These are phyloP conservation scores for Serrognathus titanus DNA, from an alignment of 2,888 invertebrate species.

Conservation along the genomic window DNA sequence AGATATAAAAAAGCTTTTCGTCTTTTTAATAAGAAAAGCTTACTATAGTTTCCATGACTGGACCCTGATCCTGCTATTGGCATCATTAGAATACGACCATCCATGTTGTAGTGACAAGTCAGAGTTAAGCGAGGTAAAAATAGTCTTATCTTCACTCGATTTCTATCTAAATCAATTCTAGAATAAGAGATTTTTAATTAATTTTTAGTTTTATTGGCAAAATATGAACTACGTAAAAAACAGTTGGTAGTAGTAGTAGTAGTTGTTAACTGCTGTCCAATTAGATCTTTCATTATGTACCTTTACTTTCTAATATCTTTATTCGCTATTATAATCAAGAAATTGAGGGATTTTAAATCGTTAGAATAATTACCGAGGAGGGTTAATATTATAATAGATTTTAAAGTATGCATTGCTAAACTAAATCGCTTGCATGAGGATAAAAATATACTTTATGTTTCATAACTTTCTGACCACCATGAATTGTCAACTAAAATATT, in stretches of 20 bases:
- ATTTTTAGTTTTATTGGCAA: neutral
- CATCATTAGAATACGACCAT: conserved; percentile 70
- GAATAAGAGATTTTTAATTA: neutral
- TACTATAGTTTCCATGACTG: conserved; percentile 67
- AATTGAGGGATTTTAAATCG: no score
- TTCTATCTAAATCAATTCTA: conserved; percentile 57
- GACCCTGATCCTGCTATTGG: conserved; percentile 68
- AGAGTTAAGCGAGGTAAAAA: conserved; percentile 63
- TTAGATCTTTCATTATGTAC: neutral
- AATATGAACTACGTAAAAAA: no score
- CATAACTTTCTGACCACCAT: no score
- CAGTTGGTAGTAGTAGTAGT: no score
- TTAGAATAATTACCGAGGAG: no score
- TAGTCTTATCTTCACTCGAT: conserved; percentile 59
- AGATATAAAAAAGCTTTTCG: neutral
- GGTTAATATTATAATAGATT: no score
- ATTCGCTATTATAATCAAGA: no score
- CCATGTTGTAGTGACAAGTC: conserved; percentile 62
- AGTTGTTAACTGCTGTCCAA: no score
- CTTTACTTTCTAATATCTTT: neutral
- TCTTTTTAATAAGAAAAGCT: conserved; percentile 35
- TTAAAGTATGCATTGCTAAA: no score
- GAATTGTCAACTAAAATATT: no score
- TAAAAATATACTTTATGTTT: no score
- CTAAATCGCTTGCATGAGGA: no score